Base-by-base conservation (phyloP, 2,888 invertebrate genomes). In the Helicoverpa assulta region DNA sequence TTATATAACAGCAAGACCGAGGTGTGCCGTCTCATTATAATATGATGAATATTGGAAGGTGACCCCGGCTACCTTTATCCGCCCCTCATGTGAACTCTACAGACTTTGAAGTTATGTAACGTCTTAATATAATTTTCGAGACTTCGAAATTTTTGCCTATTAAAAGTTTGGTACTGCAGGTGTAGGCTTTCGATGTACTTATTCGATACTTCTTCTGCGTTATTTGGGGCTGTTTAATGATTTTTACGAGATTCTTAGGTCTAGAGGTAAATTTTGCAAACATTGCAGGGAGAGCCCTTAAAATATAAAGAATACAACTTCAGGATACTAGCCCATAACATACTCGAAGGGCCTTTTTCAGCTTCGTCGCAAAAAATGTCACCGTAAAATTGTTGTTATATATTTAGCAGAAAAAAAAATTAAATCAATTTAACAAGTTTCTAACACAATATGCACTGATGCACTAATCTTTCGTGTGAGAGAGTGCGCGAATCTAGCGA, bases 1-100 rank as follows among this genome's bases (percentile, higher is more conserved):
- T 21, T 70, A 60, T 16, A 70, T 37, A 18, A 52, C 56, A 29
- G 16, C 21, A 71, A 29, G 37, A 50, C 18, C 71, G 26, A 73
- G 12, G 67, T 72, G 72, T 73, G 70, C 70, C 63, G 69, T 72
- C 52, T 70, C 56, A 76, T 76, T 78, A 70, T 67, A 68, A 76
- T 70, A 50, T 64, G 62, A n/a, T n/a, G n/a, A n/a, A n/a, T n/a
- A 81, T 67, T 78, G 71, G 80, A 89, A 90, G 89, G 90, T 90
- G 89, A 90, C 90, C 86, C 68, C 54, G 73, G 81, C 82, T 84
- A 83, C 80, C 81, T 85, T 74, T 74, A 77, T 74, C 76, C 80
- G 85, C 75, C 86, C 84, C 82, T 69, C 70, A 80, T 73, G 69
- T 81, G 85, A 78, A 77, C 81, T 84, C 54, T 6, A 14, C 57